Percentiles rank a stretch among this genome's conserved stretches.
These are phyloP conservation scores for Tichodroma muraria DNA, from an alignment of 2,113 vertebrate genomes.

Conservation along the genomic window DNA sequence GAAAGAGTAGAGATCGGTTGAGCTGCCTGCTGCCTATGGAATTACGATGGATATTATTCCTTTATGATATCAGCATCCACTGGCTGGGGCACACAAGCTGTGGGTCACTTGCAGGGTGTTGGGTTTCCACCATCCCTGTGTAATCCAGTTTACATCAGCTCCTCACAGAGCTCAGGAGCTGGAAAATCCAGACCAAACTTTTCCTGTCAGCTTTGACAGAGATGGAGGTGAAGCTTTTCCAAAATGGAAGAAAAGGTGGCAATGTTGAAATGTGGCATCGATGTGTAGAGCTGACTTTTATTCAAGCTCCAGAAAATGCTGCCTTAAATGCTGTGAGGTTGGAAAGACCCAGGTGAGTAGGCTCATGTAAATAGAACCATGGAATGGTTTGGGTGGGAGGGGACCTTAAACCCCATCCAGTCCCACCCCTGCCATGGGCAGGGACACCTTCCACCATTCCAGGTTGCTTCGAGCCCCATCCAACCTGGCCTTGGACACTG, in stretches of 20 bases:
- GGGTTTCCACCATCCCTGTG: neutral
- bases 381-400: neutral
- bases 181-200: neutral
- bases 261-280: neutral
- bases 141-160: neutral
- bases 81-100: rapidly evolving
- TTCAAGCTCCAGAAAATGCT: neutral
- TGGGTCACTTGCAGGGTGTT: neutral
- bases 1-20: neutral
- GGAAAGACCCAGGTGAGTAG: neutral
- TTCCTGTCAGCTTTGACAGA: neutral
- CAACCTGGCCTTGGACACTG: neutral
- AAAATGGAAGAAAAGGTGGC: neutral
- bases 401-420: neutral
- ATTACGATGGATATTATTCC: neutral
- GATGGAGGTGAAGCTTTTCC: neutral
- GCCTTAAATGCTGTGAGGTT: neutral
- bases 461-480: neutral
- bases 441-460: neutral
- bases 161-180: neutral
- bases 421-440: neutral
- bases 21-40: neutral
- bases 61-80: neutral
- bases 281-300: neutral
- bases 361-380: neutral